Evolutionary conservation across 2,888 invertebrate species (phyloP), one percentile per base, ranked within the genome.

Genomic region (Tridacna crocea): DNA sequence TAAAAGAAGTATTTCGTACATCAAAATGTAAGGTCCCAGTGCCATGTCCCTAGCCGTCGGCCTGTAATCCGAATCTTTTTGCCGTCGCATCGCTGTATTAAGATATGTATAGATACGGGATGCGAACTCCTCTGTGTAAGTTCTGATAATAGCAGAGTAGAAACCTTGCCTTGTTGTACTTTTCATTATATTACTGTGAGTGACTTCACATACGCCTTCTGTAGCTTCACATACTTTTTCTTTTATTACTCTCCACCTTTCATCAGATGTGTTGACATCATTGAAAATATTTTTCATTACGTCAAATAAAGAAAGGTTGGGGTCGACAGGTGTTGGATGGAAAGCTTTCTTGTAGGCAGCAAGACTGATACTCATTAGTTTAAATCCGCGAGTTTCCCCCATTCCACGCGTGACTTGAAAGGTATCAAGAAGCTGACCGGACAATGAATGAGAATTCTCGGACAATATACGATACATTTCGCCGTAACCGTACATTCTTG

Each of bases 291-390:
- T 80, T n/a, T 74, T 61, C 0, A 87, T 72, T 17, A 88, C 27
- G 8, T 60, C 74, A 13, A 73, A 4, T 13, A 85, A 46, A 11
- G 72, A 26, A 48, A 78, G 82, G 0, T 73, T 70, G 8, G 77
- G 70, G 63, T 85, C 82, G 19, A 87, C 74, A 0, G 24, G 66
- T 0, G 15, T 36, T 2, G 87, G 87, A 26, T 85, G 84, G 48
- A 88, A 88, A 2, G 87, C 77, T 17, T 79, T 73, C 72, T 87
- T 88, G 75, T 87, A 88, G 0, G 87, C 83, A 10, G 87, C 83
- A 1, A 88, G 58, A 1, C 87, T 84, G 6, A 88, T 61, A 0
- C 79, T 27, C 36, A 88, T 22, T 13, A 88, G 68, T 13, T 82
- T 80, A n/a, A 68, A 74, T 15, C 75, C 84, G n/a, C 80, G 60